Conservation (phyloP, 2,113 vertebrate genomes). For the Protobothrops mucrosquamatus region DNA sequence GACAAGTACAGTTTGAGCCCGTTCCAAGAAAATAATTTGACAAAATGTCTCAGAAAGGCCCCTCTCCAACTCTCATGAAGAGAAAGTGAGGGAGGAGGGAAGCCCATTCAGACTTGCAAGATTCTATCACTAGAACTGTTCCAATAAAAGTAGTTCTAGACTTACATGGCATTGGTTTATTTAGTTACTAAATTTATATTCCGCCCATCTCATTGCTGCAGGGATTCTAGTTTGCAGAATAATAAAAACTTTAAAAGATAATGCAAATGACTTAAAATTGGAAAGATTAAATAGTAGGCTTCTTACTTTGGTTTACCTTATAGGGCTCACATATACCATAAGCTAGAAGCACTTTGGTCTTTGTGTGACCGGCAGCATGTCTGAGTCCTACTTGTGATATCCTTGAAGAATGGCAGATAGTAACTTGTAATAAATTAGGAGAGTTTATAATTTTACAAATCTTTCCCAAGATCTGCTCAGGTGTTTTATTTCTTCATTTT, state of each 20-base stretch:
- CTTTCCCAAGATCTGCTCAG: background rate
- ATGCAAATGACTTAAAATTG: too few species aligned
- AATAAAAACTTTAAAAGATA: too few species aligned
- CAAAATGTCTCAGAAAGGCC: background rate
- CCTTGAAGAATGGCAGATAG: background rate
- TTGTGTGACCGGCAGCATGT: background rate
- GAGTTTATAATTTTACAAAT: background rate
- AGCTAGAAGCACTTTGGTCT: background rate
- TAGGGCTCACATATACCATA: background rate
- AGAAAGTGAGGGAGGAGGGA: background rate
- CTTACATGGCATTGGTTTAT: background rate
- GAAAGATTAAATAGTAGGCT: too few species aligned
- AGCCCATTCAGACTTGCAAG: background rate
- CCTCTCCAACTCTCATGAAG: background rate
- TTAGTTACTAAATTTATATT: too few species aligned
- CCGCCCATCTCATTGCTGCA: too few species aligned
- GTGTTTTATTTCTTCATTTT: background rate
- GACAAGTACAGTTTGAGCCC: background rate
- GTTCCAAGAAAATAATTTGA: background rate
- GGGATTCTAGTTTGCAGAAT: too few species aligned
- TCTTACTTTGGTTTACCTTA: background rate
- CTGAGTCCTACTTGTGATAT: background rate
- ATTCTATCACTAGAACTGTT: background rate
- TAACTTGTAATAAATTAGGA: background rate
- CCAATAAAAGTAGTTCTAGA: background rate